phyloP scores from a whole-genome alignment of 2,113 vertebrate genomes.

The Anseranas semipalmata region DNA sequence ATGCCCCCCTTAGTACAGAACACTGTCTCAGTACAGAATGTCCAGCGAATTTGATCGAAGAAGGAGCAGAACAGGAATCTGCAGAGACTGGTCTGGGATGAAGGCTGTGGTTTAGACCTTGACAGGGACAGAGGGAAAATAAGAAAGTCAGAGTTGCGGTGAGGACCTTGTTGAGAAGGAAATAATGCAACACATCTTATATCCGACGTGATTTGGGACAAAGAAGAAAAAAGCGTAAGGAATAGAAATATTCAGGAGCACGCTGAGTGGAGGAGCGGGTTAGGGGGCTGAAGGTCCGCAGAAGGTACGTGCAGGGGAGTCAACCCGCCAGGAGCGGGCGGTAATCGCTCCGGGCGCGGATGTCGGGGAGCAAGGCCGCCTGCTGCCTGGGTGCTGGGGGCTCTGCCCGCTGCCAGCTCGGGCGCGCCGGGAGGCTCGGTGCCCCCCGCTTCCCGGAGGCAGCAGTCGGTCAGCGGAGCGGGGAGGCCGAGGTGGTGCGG shows the following conservation, averaged over 20 bases:
- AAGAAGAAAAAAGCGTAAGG: background rate
- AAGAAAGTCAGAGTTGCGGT: background rate
- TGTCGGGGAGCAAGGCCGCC: background rate
- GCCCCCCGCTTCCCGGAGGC: no score
- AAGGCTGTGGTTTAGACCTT: background rate
- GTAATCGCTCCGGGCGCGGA: background rate
- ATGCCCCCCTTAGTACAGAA: background rate
- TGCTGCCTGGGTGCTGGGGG: accelerated
- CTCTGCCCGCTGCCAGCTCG: no score
- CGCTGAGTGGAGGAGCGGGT: background rate
- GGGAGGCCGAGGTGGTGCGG: no score
- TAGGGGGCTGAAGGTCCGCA: background rate
- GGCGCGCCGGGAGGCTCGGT: no score
- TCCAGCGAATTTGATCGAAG: background rate
- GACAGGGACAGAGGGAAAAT: background rate
- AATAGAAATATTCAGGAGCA: background rate
- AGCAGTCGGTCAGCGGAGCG: no score
- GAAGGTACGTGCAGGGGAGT: background rate
- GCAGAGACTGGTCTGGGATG: background rate
- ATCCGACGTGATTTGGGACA: background rate
- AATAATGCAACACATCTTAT: background rate
- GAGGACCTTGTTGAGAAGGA: background rate
- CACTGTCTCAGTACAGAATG: background rate
- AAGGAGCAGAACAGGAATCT: background rate
- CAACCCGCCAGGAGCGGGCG: background rate